Conservation (phyloP, 2,797 vertebrate genomes). For the Jordanella pulchra region DNA sequence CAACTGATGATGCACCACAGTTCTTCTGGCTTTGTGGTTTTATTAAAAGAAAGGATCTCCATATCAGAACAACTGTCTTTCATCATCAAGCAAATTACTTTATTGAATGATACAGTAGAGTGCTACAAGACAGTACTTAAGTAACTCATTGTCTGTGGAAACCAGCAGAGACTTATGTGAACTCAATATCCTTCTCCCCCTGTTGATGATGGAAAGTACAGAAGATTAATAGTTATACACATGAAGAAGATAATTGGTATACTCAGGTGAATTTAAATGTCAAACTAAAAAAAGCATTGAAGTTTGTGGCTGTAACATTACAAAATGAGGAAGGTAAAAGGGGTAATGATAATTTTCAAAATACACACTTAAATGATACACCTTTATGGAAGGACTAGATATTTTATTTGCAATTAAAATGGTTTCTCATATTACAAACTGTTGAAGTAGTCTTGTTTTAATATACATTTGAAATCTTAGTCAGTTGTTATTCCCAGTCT, state of each 20-base stretch:
- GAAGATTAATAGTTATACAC: neutral
- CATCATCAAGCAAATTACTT: neutral
- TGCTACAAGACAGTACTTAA: neutral
- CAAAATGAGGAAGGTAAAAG: neutral
- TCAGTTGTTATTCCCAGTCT: neutral
- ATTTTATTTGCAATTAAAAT: neutral
- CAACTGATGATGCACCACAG: constrained; percentile 1
- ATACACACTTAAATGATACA: neutral
- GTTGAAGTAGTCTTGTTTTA: neutral
- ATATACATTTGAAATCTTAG: neutral
- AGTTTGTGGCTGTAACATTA: neutral
- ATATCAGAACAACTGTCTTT: neutral
- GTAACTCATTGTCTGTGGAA: neutral
- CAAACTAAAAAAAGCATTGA: neutral
- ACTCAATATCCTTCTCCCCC: neutral
- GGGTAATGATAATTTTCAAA: neutral
- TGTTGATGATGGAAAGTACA: too few species aligned
- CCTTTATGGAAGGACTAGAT: neutral
- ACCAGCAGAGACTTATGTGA: neutral
- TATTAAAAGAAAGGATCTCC: neutral
- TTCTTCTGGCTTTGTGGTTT: neutral
- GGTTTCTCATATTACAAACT: neutral
- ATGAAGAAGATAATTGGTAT: neutral
- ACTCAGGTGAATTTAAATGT: neutral
- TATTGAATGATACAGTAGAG: neutral